Conservation (phyloP, 2,113 vertebrate species). For the Xenotilapia longispinis region DNA sequence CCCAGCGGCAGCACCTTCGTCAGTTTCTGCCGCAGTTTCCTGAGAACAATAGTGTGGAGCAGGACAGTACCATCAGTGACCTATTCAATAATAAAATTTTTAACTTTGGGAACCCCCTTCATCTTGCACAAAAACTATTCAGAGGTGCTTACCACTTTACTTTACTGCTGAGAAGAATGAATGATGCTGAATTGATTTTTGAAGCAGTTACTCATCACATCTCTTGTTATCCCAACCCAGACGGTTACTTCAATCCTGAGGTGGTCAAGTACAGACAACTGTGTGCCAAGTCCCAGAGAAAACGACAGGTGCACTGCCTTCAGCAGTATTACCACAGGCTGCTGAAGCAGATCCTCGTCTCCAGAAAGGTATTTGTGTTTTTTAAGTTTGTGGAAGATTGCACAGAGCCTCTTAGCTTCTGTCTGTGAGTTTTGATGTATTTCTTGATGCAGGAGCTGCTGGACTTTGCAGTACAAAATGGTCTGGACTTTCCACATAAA, state of each 20-base stretch:
- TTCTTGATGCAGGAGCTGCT: constrained; percentile 76
- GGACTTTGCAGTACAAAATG: constrained; percentile 83
- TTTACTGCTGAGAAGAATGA: background rate
- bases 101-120: constrained; percentile 89
- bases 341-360: constrained; percentile 90
- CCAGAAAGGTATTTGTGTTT: constrained; percentile 79
- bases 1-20: constrained; percentile 84
- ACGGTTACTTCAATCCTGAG: constrained; percentile 94
- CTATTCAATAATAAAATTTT: constrained; percentile 87
- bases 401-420: background rate
- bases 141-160: constrained; percentile 70
- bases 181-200: background rate
- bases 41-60: constrained; percentile 76
- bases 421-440: background rate
- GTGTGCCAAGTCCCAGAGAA: constrained; percentile 90
- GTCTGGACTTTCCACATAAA: constrained; percentile 75
- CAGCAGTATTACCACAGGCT: constrained; percentile 94
- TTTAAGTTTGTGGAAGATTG: background rate
- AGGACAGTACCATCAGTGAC: constrained; percentile 72
- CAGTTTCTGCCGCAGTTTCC: constrained; percentile 89
- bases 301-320: constrained; percentile 82
- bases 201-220: background rate
- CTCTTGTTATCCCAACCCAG: constrained; percentile 50
- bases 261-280: constrained; percentile 94
- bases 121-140: constrained; percentile 92